Evolutionary conservation across 2,797 vertebrate genomes (phyloP), one percentile per base, ranked within the genome.

Genomic region (Hoplostethus atlanticus): DNA sequence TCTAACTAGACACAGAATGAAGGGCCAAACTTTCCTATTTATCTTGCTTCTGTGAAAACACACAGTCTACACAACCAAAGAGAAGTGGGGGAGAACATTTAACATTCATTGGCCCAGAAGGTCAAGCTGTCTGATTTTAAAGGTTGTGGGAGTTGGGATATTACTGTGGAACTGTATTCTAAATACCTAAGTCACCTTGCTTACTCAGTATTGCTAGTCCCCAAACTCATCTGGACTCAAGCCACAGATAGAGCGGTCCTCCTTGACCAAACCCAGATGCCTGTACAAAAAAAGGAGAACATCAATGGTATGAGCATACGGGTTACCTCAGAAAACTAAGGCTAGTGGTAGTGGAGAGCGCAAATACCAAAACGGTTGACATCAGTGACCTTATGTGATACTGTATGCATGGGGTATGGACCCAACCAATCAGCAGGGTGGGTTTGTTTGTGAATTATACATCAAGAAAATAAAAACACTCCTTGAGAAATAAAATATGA

Each of bases 81-180:
- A 47, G 70, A 53, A 71, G 42, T 53, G 15, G 44, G 40, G 48
- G 42, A 56, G 65, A 79, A 84, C 21, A 53, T 71, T 69, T 1
- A 66, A 83, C 77, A 85, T 85, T 88, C 83, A 86, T 64, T 73
- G 60, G 72, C 72, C 48, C 36, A 61, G 42, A 68, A 79, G 34
- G 15, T 75, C 53, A 57, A 63, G 50, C 40, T 46, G 66, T 71
- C 66, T 0, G 21, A 57, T 10, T 57, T 21, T 10, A 9, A 16
- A 46, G 44, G 52, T 31, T 30, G 56, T 5, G 46, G 47, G 62
- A 70, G 62, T 69, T 52, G 68, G 21, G 50, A 70, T 38, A 53
- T 71, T 66, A 74, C 30, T 46, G 16, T 21, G 15, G 36, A 48
- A 13, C 52, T 67, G 61, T 66, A 50, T 50, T 81, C 67, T 44